Conservation (phyloP, 2,797 vertebrate species). For the Sebastolobus alascanus region DNA sequence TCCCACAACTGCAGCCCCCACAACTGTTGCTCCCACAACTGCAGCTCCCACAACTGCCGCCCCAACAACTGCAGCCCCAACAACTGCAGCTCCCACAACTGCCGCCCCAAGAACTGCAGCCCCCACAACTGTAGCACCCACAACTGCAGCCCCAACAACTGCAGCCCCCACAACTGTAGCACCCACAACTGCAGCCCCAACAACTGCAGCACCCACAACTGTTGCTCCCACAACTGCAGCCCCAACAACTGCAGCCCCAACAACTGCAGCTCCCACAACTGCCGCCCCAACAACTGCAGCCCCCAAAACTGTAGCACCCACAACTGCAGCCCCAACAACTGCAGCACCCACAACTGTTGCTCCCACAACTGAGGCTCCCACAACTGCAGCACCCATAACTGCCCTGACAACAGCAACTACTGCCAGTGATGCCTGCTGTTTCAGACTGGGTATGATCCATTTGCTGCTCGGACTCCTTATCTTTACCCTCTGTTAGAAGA, state of each 20-base stretch:
- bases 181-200: rapidly evolving
- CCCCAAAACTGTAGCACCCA: too few relatives aligned
- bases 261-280: too few relatives aligned
- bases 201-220: too few relatives aligned
- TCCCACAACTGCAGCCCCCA: too few relatives aligned
- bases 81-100: rapidly evolving
- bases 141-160: too few relatives aligned
- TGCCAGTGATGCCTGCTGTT: not conserved
- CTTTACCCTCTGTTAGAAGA: not conserved
- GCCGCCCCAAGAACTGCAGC: rapidly evolving
- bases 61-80: too few relatives aligned
- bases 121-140: rapidly evolving
- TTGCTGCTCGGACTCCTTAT: not conserved
- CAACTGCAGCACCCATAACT: not conserved
- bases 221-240: rapidly evolving
- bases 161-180: too few relatives aligned
- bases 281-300: rapidly evolving
- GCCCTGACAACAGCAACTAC: not conserved
- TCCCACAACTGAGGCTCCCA: not conserved
- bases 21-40: too few relatives aligned
- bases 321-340: too few relatives aligned
- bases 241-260: rapidly evolving
- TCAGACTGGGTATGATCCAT: not conserved
- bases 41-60: too few relatives aligned
- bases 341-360: too few relatives aligned